Evolutionary conservation across 2,888 invertebrate species (phyloP), one percentile per base, ranked within the genome.

Genomic region (Melanostoma scalare): DNA sequence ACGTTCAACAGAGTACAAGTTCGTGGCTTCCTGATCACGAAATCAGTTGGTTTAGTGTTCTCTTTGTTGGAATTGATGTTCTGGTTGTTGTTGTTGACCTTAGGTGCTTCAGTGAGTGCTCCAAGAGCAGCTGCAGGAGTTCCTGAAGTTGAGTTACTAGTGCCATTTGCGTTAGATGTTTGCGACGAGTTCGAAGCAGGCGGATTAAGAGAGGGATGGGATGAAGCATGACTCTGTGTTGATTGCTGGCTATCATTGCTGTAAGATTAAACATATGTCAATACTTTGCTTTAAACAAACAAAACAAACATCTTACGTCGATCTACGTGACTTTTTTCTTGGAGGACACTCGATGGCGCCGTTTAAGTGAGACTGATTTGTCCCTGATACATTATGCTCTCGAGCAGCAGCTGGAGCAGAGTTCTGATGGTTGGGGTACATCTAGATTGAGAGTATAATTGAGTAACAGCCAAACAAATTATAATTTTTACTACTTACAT

Each of bases 281-380:
- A 8, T 3, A 8, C 30, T 55, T 2, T 3, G 38, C 46, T 3
- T 20, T 4, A n/a, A 36, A 30, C 6, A 40, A 55, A 0, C 20
- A 35, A 38, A 30, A 4, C 6, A 8, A 2, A 5, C 0, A 76
- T 93, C 95, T 93, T 92, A 97, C 96, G 92, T 91, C 95, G 94
- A 98, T 89, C 98, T 97, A 78, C 98, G 93, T 0, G 98, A 96
- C 89, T 98, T 98, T 91, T 98, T 98, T 76, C 98, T 93, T 0
- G 98, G 97, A 4, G 94, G 93, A 58, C 92, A 91, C 85, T 93
- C 93, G 69, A 92, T 91, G 48, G 89, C 91, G 42, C 92, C 89
- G 86, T 92, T 91, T 76, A 89, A 81, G 9, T 89, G 88, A 20
- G 86, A 84, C 50, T 86, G 88, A 87, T 77, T 89, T 86, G 40